Base-by-base conservation (phyloP, 1,140 invertebrate genomes). In the Hylaeus volcanicus region DNA sequence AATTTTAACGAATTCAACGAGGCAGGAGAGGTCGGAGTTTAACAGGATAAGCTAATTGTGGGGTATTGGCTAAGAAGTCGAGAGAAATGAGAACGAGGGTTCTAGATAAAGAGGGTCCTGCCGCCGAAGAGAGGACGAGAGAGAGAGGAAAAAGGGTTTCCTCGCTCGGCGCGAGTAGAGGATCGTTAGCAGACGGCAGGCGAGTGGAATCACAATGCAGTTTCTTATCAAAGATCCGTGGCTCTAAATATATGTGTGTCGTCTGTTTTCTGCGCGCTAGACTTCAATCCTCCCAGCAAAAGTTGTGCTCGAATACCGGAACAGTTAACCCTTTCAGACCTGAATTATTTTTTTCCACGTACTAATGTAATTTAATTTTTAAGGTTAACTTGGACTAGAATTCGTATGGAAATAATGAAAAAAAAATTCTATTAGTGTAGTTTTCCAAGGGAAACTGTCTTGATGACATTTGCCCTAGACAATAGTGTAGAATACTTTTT, bases 21-120 rank as follows among this genome's bases (percentile, higher is more conserved):
- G 90, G 90, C 89, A 87, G 86, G 84, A 88, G 88, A 90, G 89
- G 83, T 90, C 82, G 89, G 88, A 88, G 90, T 93, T 93, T 93
- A 93, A 93, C 89, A 92, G 92, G 91, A 93, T 93, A 93, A 93
- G 93, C 91, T 93, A 93, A 93, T 93, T 93, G 92, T 92, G 90
- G 90, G 88, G 85, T 93, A 93, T 93, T 93, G 93, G 93, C 91
- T 93, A 92, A 93, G 92, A 92, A 92, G 91, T 92, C 91, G 89
- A 82, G 80, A 89, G 88, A 91, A 87, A 85, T 79, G 87, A 88
- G 88, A 81, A 85, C 83, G 70, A 84, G 82, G 82, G 70, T 73
- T 43, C 58, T 60, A 76, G 65, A 80, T 79, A 80, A 78, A 77
- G 86, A 88, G 76, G 71, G 58, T 11, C 12, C 11, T 39, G 39